These are phyloP conservation scores for Mus pahari DNA, from an alignment of 2,113 vertebrate genomes.

Conservation along the genomic window DNA sequence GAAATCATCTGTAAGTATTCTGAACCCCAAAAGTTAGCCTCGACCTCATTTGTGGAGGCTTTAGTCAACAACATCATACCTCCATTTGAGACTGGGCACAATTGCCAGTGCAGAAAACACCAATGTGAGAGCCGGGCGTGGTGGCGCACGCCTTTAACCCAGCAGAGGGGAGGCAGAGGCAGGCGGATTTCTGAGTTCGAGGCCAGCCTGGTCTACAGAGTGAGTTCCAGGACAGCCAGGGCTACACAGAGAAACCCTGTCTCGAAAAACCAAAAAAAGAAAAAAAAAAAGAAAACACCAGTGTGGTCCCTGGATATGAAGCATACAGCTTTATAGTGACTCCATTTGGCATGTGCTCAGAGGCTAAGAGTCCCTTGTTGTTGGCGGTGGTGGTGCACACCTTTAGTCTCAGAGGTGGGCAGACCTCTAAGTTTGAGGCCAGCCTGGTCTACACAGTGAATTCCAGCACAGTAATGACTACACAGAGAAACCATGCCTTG, in stretches of 20 bases:
- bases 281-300: background rate
- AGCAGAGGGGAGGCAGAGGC: too few relatives aligned
- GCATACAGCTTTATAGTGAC: too few relatives aligned
- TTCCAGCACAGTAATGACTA: background rate
- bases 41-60: fast-evolving
- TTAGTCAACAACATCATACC: background rate
- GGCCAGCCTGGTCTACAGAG: too few relatives aligned
- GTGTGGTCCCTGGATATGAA: fast-evolving
- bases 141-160: too few relatives aligned
- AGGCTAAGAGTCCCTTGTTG: background rate
- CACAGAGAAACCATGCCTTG: background rate
- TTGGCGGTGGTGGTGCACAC: background rate
- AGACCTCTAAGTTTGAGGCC: background rate
- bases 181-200: too few relatives aligned
- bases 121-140: too few relatives aligned
- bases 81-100: background rate
- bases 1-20: background rate
- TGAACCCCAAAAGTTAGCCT: background rate
- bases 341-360: background rate
- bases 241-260: too few relatives aligned
- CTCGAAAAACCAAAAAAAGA: too few relatives aligned
- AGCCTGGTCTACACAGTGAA: background rate
- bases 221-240: too few relatives aligned
- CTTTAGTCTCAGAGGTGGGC: too few relatives aligned
- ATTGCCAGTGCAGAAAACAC: background rate